These are phyloP conservation scores for Tenualosa thibaudeaui DNA, from an alignment of 2,797 vertebrate species.

Conservation along the genomic window DNA sequence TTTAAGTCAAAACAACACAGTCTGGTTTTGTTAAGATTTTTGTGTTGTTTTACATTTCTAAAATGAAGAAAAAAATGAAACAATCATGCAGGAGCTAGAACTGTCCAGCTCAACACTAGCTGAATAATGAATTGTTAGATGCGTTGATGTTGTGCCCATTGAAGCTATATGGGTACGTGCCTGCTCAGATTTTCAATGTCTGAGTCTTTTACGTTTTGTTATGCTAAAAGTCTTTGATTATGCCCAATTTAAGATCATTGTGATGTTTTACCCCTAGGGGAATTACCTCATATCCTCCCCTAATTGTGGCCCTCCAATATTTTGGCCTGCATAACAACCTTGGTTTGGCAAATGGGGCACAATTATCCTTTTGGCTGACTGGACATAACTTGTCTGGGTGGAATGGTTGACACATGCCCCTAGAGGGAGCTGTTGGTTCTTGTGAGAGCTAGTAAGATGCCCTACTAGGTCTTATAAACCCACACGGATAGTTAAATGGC, in stretches of 20 bases:
- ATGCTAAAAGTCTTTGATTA: no score
- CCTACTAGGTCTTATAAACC: neutral
- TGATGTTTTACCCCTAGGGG: no score
- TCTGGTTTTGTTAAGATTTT: neutral
- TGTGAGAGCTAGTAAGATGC: neutral
- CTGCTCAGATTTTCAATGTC: no score
- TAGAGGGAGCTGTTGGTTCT: slow-evolving; percentile 58
- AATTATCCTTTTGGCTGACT: neutral
- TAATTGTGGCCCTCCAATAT: no score
- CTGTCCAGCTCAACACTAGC: neutral
- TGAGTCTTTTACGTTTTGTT: no score
- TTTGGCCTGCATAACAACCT: no score
- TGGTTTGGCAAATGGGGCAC: neutral
- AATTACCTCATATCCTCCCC: no score
- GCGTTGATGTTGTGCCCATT: no score
- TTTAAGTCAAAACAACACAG: neutral
- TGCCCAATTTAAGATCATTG: no score
- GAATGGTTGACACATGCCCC: slow-evolving; percentile 45
- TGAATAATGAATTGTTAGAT: neutral
- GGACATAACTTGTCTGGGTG: neutral
- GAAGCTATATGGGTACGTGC: no score
- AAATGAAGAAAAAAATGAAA: neutral
- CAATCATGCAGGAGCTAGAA: neutral
- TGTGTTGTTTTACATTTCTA: neutral
- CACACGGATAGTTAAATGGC: neutral